phyloP scores from a whole-genome alignment of 2,113 vertebrate species.

The Labeo rohita region DNA sequence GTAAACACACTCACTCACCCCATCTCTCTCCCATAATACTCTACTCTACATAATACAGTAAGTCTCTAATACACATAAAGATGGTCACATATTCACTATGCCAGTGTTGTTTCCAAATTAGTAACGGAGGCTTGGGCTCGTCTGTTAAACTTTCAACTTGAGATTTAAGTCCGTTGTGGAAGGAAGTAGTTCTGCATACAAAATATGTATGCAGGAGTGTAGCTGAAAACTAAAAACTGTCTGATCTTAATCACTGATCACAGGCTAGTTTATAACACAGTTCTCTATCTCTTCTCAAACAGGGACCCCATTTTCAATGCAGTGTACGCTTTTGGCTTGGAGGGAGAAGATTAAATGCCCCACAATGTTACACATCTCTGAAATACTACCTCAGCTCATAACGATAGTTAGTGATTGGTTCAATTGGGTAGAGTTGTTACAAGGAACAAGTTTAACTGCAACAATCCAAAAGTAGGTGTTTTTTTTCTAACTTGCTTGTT shows the following conservation, averaged over 20 bases:
- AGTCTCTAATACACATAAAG: too few relatives aligned
- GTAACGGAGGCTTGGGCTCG: too few relatives aligned
- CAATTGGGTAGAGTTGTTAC: background rate
- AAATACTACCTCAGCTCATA: background rate
- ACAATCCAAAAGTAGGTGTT: background rate
- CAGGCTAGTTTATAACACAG: slow-evolving; percentile 42
- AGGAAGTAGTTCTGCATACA: too few relatives aligned
- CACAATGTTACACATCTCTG: background rate
- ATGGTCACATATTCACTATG: too few relatives aligned
- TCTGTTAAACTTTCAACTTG: too few relatives aligned
- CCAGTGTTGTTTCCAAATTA: too few relatives aligned
- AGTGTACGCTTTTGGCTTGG: slow-evolving; percentile 1
- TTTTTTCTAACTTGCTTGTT: background rate
- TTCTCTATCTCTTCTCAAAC: slow-evolving; percentile 23
- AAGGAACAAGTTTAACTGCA: background rate
- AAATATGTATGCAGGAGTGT: slow-evolving; percentile 19
- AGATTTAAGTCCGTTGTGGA: too few relatives aligned
- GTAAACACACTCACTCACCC: too few relatives aligned
- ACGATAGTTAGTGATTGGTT: background rate
- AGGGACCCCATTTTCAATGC: background rate
- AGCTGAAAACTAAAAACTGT: slow-evolving; percentile 36
- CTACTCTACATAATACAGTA: too few relatives aligned
- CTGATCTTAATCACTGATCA: slow-evolving; percentile 34
- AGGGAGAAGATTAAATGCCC: slow-evolving; percentile 42
- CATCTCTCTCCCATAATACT: too few relatives aligned